Base-by-base conservation (phyloP, 2,113 vertebrate species). In the Rhinoptilus africanus region DNA sequence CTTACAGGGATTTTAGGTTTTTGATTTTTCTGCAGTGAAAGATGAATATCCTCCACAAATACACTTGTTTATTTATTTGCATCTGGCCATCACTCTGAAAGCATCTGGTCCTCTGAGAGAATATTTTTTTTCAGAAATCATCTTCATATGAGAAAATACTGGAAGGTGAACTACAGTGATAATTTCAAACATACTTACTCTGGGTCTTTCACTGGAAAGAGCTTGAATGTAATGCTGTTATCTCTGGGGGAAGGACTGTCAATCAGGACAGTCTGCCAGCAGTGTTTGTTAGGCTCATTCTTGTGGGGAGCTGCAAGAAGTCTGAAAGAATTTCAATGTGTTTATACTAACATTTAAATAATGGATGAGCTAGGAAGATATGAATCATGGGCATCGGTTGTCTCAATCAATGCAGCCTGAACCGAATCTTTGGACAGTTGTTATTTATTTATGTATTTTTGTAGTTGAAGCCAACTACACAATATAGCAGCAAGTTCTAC, bases 321-420 rank as follows among this genome's bases (percentile, higher is more conserved):
- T 71, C 85, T 88, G 75, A 84, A 95, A 84, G 59, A 95, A 79
- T 94, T 96, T 93, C 68, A 59, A 14, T 71, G 72, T 94, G 85
- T 94, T 97, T 92, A 85, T 73, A 45, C 53, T 69, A 85, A 64
- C 66, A 76, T 85, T 84, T 95, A 97, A 92, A 96, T 82, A 92
- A 91, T 73, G 47, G 73, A 95, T 73, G 10, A 94, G 37, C 69
- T 89, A 43, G 84, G 89, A 96, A 92, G 80, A 89, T 92, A 89
- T 37, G 80, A 89, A 97, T 89, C 77, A 93, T 76, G 91, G 48
- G 91, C 96, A 95, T 89, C 62, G 37, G 64, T 78, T 57, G 56
- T 84, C 56, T 53, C 60, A 94, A 48, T 80, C 79, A 94, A 41
- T 81, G 79, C 21, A 93, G 82, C 17, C 86, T 94, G 85, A 93